Conservation (phyloP, 2,888 invertebrate genomes). For the Melipona beecheii region DNA sequence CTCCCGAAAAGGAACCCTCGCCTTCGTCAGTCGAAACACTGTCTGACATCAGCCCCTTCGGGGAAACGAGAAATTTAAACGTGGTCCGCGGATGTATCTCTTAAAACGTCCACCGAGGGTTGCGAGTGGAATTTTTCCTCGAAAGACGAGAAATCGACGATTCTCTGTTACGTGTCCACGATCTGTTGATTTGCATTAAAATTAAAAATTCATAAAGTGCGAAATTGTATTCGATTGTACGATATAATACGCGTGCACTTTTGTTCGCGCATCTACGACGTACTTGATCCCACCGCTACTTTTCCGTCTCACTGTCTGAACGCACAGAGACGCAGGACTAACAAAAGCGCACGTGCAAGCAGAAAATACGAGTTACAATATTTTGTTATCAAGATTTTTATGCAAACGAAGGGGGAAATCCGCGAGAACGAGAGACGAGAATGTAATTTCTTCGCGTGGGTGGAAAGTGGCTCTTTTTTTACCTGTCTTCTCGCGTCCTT, state of each 20-base stretch:
- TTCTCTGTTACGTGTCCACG: no score
- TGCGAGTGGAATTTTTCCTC: slow-evolving; percentile 12
- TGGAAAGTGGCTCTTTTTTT: slow-evolving; percentile 40
- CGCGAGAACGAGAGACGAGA: slow-evolving; percentile 23
- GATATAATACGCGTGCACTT: no score
- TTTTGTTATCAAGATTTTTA: slow-evolving; percentile 60
- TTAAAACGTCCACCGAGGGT: slow-evolving; percentile 37
- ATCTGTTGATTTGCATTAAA: no score
- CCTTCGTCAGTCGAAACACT: slow-evolving; percentile 1
- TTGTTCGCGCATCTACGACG: neutral
- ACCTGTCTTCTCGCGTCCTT: slow-evolving; percentile 17
- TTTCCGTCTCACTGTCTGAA: neutral
- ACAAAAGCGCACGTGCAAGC: neutral
- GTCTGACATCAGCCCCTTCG: slow-evolving; percentile 32
- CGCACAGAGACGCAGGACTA: neutral
- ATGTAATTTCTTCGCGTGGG: slow-evolving; percentile 49
- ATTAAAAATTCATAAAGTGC: no score
- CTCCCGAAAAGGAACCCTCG: neutral
- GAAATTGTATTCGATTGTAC: no score
- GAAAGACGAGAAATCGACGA: no score
- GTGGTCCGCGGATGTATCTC: slow-evolving; percentile 18
- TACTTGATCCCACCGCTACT: neutral
- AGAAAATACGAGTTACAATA: slow-evolving; percentile 49
- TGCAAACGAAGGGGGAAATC: slow-evolving; percentile 53
- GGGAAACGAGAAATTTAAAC: slow-evolving; percentile 38